Conservation (phyloP, 2,797 vertebrate genomes). For the Propithecus deckenii region DNA sequence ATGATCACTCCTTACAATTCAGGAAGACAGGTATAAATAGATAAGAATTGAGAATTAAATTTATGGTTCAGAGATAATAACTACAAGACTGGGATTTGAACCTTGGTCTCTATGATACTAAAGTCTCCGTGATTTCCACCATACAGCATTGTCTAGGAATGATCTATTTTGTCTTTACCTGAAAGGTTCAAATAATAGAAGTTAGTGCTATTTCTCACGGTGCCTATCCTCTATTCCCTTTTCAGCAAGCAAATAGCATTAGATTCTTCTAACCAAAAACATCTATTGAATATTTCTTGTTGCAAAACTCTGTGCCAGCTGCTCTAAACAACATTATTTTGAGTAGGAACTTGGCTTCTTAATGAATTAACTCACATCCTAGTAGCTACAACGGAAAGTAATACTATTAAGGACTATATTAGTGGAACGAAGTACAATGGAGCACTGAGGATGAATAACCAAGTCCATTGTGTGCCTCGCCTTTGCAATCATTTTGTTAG, state of each 20-base stretch:
- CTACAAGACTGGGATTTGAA: not conserved
- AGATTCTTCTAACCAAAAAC: not conserved
- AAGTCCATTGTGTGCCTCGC: not conserved
- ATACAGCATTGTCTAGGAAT: not conserved
- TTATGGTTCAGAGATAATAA: not conserved
- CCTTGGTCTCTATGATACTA: not conserved
- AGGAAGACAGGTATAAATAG: not conserved
- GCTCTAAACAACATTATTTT: not conserved
- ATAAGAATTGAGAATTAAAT: not conserved
- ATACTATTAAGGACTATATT: not conserved
- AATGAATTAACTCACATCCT: not conserved
- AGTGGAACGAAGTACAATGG: not conserved
- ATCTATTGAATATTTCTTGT: not conserved
- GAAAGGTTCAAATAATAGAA: not conserved
- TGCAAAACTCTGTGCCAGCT: not conserved
- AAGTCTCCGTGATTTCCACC: not conserved
- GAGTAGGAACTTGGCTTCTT: not conserved
- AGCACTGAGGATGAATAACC: not conserved
- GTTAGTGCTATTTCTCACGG: not conserved
- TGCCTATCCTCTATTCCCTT: not conserved
- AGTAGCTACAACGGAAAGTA: not conserved
- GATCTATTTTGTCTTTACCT: not conserved
- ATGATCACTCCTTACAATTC: not conserved
- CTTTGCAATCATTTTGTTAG: not conserved
- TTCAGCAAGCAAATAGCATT: not conserved